Evolutionary conservation across 2,113 vertebrate species (phyloP).

Genomic region (Sus scrofa): T2T-Sscrofa CM000820.6:34434501-34435000

Average conservation of each 20-base stretch:
- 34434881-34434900: not conserved
- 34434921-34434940: not conserved
- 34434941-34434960: slow-evolving; percentile 44
- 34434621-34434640: not conserved
- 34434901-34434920: not conserved
- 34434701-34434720: not conserved
- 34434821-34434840: slow-evolving; percentile 5
- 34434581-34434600: not conserved
- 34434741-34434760: not conserved
- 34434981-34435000: not conserved
- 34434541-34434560: not conserved
- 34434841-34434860: not conserved
- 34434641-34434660: not conserved
- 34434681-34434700: not conserved
- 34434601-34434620: no score
- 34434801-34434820: not conserved
- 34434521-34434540: not conserved
- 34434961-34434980: not conserved
- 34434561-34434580: not conserved
- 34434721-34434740: not conserved
- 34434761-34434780: not conserved
- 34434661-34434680: not conserved
- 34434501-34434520: not conserved
- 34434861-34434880: slow-evolving; percentile 35
- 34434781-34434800: not conserved